Percentiles rank a stretch among this genome's conserved stretches.
Conservation (phyloP, 2,113 vertebrate genomes). For the Tetraodon nigroviridis region DNA sequence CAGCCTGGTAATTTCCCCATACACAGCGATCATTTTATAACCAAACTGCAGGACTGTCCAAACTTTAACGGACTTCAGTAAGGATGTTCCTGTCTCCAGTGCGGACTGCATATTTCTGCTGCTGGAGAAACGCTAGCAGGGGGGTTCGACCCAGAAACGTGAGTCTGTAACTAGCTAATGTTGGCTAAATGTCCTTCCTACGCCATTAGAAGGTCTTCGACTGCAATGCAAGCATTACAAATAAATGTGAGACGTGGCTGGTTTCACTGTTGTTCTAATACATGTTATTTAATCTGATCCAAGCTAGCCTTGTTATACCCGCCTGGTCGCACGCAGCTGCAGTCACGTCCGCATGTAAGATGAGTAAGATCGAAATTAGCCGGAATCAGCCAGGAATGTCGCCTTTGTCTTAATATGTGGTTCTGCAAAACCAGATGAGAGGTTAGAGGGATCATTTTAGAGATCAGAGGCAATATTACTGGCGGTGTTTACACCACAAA, state of each 20-base stretch:
- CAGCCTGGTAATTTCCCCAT: neutral
- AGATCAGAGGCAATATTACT: too few relatives aligned
- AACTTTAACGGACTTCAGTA: accelerated
- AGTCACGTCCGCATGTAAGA: constrained; percentile 19
- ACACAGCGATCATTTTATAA: neutral
- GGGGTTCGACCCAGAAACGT: constrained; percentile 53
- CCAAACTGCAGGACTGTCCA: neutral
- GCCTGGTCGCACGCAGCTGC: neutral
- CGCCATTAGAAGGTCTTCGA: too few relatives aligned
- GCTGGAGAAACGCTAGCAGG: constrained; percentile 48
- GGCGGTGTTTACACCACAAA: too few relatives aligned
- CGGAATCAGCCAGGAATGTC: too few relatives aligned
- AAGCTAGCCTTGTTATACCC: neutral
- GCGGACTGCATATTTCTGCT: constrained; percentile 47
- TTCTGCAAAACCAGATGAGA: too few relatives aligned
- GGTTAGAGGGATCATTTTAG: too few relatives aligned
- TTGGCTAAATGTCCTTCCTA: too few relatives aligned
- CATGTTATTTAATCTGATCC: too few relatives aligned
- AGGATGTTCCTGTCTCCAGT: constrained; percentile 61
- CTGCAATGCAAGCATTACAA: neutral
- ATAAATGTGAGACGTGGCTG: neutral
- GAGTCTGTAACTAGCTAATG: constrained; percentile 34
- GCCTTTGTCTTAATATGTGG: too few relatives aligned
- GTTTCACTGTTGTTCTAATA: neutral
- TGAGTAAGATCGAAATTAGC: neutral